Evolutionary conservation across 2,113 vertebrate species (phyloP), one percentile per base, ranked within the genome.

Genomic region (Eupsittula cactorum): DNA sequence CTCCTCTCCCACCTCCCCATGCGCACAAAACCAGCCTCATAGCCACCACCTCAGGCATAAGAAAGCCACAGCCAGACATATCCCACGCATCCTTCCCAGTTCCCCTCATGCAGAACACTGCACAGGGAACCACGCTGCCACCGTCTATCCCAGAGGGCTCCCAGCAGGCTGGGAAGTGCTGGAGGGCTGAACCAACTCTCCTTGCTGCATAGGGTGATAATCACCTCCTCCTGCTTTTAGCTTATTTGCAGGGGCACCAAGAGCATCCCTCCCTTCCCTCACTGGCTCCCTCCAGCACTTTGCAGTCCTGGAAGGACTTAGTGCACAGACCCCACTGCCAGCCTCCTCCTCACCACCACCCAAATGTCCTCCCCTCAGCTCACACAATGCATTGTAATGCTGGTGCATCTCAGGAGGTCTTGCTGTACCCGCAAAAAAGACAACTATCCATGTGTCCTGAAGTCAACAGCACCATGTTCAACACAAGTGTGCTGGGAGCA

Each of bases 141-240:
- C 21, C 1, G 1, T 1, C 14, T 8, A 28, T 80, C 53, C 49
- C 49, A 42, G 13, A 47, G 64, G 16, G 42, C 23, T 89, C 29
- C 47, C 53, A 65, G 37, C 23, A 69, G 62, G 24, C 24, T 35
- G 42, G 11, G 28, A 11, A 64, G 52, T 11, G 16, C 13, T 1
- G 0, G 27, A 63, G 16, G 12, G 18, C n/a, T 39, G 35, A 85
- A 6, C 11, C 49, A 33, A 5, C 12, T 57, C 27, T 76, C 44
- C n/a, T 57, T 44, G 4, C n/a, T 23, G 7, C n/a, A 37, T 6
- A 5, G n/a, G 29, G 13, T 1, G 2, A 37, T 0, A 50, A 47
- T 46, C 76, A 62, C 44, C 39, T 67, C 23, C 59, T 76, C 20
- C 44, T 55, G 63, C 20, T 27, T 90, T 71, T 20, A 28, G 28